Evolutionary conservation across 2,113 vertebrate genomes (phyloP).

Genomic region (Toxotes chatareus): DNA sequence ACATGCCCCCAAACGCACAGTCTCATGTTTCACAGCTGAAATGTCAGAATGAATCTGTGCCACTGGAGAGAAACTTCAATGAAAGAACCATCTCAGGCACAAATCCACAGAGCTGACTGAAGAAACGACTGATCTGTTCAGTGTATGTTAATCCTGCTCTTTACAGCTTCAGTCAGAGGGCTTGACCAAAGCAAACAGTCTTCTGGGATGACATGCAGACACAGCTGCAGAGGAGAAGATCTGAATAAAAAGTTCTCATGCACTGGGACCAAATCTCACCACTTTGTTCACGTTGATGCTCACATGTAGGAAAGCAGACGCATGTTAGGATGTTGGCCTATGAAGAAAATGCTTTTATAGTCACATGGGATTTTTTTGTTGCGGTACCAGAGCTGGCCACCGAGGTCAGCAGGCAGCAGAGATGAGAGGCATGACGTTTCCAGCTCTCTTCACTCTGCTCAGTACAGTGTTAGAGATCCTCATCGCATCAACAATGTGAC

Average conservation of each 20-base stretch:
- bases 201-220: not conserved
- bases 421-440: too few species aligned
- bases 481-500: not conserved
- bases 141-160: slow-evolving; percentile 31
- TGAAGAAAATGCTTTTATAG: too few species aligned
- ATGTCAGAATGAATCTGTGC: slow-evolving; percentile 42
- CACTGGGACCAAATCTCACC: not conserved
- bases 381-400: too few species aligned
- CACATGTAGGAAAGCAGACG: not conserved
- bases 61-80: slow-evolving; percentile 16
- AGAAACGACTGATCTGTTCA: slow-evolving; percentile 10
- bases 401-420: too few species aligned
- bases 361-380: too few species aligned
- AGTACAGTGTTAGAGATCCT: too few species aligned
- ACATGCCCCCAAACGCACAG: not conserved
- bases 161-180: not conserved
- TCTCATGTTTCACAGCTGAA: slow-evolving; percentile 32
- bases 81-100: not conserved
- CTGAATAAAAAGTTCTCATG: not conserved
- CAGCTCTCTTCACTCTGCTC: too few species aligned
- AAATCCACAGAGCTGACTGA: not conserved
- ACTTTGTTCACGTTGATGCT: not conserved
- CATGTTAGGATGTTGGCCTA: too few species aligned
- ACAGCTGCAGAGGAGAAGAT: slow-evolving; percentile 9
- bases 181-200: slow-evolving; percentile 7